These are phyloP conservation scores for Troglohyphantes excavatus DNA, from an alignment of 2,888 invertebrate species.

Conservation along the genomic window DNA sequence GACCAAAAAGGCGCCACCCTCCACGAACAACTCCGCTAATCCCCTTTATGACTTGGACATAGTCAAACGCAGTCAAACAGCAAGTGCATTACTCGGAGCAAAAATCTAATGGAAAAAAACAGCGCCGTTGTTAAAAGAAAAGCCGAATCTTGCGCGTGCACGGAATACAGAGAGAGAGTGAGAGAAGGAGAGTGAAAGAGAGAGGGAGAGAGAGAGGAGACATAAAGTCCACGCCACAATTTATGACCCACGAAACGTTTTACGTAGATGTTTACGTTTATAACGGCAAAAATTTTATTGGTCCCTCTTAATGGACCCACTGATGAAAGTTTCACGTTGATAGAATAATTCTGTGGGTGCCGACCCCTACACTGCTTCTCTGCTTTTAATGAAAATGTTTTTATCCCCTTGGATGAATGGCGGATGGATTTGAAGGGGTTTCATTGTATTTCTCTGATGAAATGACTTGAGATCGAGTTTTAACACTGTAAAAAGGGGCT, in stretches of 20 bases:
- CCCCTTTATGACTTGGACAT: conserved; percentile 49
- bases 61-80: conserved; percentile 56
- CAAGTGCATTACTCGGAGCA: conserved; percentile 44
- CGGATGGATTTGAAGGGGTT: conserved; percentile 20
- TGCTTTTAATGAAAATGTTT: conserved; percentile 29
- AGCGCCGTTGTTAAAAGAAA: conserved; percentile 46
- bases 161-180: conserved; percentile 35
- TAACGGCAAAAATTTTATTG: conserved; percentile 78
- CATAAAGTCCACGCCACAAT: conserved; percentile 60
- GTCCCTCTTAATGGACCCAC: conserved; percentile 68
- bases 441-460: background rate
- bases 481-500: too few species aligned
- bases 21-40: conserved; percentile 21
- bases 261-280: conserved; percentile 78
- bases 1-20: background rate
- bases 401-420: conserved; percentile 21
- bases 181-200: too few species aligned
- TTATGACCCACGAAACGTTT: conserved; percentile 76
- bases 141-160: conserved; percentile 53
- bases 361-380: background rate
- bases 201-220: background rate
- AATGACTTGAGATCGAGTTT: background rate
- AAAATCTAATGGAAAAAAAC: conserved; percentile 54
- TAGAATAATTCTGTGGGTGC: conserved; percentile 47
- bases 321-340: conserved; percentile 76